phyloP scores from a whole-genome alignment of 2,797 vertebrate species.

The Gallinago solitaria region DNA sequence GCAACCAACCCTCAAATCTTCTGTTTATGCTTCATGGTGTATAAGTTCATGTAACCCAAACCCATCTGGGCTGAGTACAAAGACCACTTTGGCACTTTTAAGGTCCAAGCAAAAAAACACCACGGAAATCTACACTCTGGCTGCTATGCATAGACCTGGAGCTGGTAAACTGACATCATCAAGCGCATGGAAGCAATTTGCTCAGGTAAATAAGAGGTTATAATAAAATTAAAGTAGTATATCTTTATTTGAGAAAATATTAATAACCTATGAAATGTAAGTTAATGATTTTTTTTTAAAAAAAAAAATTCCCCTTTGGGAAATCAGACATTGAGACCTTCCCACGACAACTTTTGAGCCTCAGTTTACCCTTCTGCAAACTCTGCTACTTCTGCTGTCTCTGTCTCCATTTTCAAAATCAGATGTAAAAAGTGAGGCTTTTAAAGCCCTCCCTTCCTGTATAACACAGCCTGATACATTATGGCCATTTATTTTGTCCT shows the following conservation, averaged over 20 bases:
- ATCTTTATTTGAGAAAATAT: neutral
- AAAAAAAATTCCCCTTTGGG: neutral
- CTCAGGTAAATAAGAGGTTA: constrained; percentile 85
- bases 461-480: neutral
- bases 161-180: constrained; percentile 95
- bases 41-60: constrained; percentile 96
- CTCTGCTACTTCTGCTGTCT: constrained; percentile 32
- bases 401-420: constrained; percentile 22
- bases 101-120: constrained; percentile 91
- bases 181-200: constrained; percentile 91
- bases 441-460: neutral
- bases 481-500: constrained; percentile 10
- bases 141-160: constrained; percentile 88
- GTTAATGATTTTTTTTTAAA: neutral
- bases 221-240: neutral
- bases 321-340: neutral
- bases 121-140: constrained; percentile 86
- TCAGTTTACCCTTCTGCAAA: neutral
- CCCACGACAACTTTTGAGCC: neutral
- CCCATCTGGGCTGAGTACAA: constrained; percentile 93
- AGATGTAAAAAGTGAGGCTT: neutral
- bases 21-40: constrained; percentile 95
- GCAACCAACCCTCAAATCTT: constrained; percentile 83
- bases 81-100: constrained; percentile 91
- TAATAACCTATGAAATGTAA: neutral